Evolutionary conservation across 37 sponge, comb jelly and placozoan genomes (phyloP).

Genomic region (Oscarella lobularis): DNA sequence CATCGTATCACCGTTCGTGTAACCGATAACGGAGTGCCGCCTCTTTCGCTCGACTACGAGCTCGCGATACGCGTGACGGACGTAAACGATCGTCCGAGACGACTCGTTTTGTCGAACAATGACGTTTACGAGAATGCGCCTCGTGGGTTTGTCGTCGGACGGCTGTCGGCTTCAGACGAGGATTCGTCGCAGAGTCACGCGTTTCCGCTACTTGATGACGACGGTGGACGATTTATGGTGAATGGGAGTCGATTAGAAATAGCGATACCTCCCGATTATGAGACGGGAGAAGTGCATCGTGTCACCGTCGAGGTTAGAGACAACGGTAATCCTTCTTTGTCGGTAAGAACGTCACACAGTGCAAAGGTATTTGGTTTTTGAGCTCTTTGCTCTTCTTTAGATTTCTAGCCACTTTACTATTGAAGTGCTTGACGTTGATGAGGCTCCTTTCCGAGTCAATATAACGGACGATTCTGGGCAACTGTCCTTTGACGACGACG

Average conservation of each 20-base stretch:
- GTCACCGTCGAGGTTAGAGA: neutral
- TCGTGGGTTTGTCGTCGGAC: neutral
- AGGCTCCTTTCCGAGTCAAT: neutral
- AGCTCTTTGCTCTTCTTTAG: neutral
- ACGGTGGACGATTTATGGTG: neutral
- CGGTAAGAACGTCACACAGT: neutral
- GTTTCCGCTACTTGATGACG: neutral
- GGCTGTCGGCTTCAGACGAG: neutral
- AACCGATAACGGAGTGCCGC: conserved; percentile 1
- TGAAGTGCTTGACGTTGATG: conserved; percentile 8
- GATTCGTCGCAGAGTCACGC: neutral
- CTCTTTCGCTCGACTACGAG: neutral
- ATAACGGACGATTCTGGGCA: conserved; percentile 2
- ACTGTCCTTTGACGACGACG: neutral
- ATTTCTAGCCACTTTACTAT: neutral
- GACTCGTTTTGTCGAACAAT: neutral
- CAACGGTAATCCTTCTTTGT: neutral
- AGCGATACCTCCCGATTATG: neutral
- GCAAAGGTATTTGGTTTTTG: neutral
- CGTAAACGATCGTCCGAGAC: neutral
- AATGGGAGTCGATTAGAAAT: neutral
- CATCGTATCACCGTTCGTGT: neutral
- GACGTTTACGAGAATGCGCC: conserved; percentile 3
- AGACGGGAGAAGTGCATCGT: neutral
- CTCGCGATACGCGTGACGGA: neutral